Evolutionary conservation across 2,888 invertebrate species (phyloP).

Genomic region (Sepiola atlantica): DNA sequence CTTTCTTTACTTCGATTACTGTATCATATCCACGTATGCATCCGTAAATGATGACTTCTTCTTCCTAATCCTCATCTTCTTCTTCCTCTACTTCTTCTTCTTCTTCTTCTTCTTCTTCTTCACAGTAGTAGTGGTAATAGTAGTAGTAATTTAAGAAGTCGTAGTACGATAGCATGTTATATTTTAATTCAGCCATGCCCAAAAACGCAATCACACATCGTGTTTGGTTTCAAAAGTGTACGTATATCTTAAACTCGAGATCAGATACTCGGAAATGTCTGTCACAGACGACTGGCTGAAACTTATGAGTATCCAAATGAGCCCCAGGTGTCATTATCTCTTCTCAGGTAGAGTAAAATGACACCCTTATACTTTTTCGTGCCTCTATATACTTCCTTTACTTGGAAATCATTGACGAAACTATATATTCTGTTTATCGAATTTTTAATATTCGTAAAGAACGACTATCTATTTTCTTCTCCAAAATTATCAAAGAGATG

Average conservation of each 20-base stretch:
- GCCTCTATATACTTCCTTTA: neutral
- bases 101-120: neutral
- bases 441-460: too few relatives aligned
- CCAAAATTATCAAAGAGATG: neutral
- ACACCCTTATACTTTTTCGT: neutral
- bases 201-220: neutral
- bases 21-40: neutral
- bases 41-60: neutral
- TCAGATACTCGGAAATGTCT: neutral
- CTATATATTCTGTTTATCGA: too few relatives aligned
- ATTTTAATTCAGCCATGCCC: neutral
- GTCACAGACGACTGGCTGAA: neutral
- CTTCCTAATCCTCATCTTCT: neutral
- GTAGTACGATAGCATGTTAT: neutral
- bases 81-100: neutral
- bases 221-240: neutral
- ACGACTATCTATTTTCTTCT: neutral
- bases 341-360: neutral
- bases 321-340: neutral
- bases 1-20: neutral
- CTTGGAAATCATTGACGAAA: neutral
- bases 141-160: too few relatives aligned
- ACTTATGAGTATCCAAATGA: neutral
- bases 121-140: too few relatives aligned
- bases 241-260: neutral